These are phyloP conservation scores for Rhodeus uyekii DNA, from an alignment of 2,797 vertebrate species.

Conservation along the genomic window DNA sequence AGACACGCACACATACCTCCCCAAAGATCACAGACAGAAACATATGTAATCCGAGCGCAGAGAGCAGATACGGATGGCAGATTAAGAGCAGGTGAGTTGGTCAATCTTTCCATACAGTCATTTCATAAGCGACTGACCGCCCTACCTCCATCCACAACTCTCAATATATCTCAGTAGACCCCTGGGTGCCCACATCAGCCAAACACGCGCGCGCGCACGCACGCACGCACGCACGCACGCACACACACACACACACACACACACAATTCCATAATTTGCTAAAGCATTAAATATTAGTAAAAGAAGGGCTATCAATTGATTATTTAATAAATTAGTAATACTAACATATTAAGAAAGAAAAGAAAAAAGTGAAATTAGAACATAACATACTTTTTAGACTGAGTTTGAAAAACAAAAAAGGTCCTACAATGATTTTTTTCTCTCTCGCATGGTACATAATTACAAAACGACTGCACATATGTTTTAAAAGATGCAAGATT, in stretches of 20 bases:
- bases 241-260: background rate
- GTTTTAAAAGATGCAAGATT: slow-evolving; percentile 54
- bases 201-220: background rate
- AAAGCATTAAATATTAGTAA: too few species aligned
- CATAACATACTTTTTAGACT: background rate
- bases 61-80: slow-evolving; percentile 49
- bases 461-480: slow-evolving; percentile 18
- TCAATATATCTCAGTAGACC: slow-evolving; percentile 48
- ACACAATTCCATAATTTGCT: background rate
- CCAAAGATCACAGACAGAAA: slow-evolving; percentile 19
- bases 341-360: background rate
- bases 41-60: slow-evolving; percentile 44
- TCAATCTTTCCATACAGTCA: slow-evolving; percentile 50
- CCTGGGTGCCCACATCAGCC: background rate
- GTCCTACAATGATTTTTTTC: background rate
- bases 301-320: too few species aligned
- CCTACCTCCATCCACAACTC: slow-evolving; percentile 56
- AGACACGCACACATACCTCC: slow-evolving; percentile 25
- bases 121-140: slow-evolving; percentile 43
- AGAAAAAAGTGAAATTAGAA: background rate
- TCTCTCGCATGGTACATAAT: background rate
- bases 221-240: background rate
- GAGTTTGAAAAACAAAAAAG: slow-evolving; percentile 4
- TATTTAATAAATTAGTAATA: background rate
- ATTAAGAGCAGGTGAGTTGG: slow-evolving; percentile 59